A percentile compares a stretch with the other conserved stretches of the same genome.
These are phyloP conservation scores for Sebastes paucispinis DNA, from an alignment of 2,797 vertebrate genomes.

Conservation along the genomic window DNA sequence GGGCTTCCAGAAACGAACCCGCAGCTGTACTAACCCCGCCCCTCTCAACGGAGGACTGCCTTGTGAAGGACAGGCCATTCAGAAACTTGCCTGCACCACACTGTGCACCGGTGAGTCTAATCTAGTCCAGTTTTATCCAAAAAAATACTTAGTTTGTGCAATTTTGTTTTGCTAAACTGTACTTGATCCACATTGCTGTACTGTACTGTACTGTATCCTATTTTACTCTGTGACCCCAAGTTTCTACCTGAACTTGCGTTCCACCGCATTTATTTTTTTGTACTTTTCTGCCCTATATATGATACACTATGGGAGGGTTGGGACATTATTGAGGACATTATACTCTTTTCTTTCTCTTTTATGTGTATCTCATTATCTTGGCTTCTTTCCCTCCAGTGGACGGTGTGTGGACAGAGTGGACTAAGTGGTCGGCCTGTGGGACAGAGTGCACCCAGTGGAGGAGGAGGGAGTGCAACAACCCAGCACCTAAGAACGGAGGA, in stretches of 20 bases:
- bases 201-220: background rate
- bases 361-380: background rate
- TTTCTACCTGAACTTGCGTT: background rate
- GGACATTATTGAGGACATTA: constrained; percentile 3
- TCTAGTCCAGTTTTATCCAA: background rate
- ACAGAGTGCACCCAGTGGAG: constrained; percentile 98
- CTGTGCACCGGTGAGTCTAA: constrained; percentile 87
- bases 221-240: background rate
- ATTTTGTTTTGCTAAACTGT: background rate
- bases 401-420: constrained; percentile 97
- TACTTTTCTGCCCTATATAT: background rate
- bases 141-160: background rate
- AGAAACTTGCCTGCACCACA: constrained; percentile 92
- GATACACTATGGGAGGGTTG: background rate
- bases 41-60: constrained; percentile 92
- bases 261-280: background rate
- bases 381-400: constrained; percentile 85
- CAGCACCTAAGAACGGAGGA: constrained; percentile 93
- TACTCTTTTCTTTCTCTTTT: background rate
- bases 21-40: constrained; percentile 94
- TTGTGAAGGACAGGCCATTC: constrained; percentile 91
- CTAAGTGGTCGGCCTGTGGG: constrained; percentile 97
- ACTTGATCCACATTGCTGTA: background rate
- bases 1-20: constrained; percentile 91
- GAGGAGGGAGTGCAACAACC: constrained; percentile 91